phyloP scores from a whole-genome alignment of 2,113 vertebrate species.

The Alligator sinensis region DNA sequence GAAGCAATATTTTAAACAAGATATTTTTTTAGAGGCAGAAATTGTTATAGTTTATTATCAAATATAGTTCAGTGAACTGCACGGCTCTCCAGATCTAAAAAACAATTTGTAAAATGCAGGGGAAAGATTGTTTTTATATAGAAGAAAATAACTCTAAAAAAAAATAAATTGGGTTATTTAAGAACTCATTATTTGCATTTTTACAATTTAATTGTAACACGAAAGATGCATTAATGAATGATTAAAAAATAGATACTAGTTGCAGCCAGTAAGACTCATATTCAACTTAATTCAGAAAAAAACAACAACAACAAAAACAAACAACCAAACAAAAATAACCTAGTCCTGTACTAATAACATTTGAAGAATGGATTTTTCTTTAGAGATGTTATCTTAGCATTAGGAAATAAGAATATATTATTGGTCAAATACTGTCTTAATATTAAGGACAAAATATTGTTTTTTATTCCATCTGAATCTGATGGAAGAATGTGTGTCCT shows the following conservation, averaged over 20 bases:
- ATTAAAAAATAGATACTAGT: conserved; percentile 26
- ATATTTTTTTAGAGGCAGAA: background rate
- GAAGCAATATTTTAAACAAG: background rate
- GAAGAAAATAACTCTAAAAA: conserved; percentile 20
- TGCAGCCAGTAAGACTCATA: background rate
- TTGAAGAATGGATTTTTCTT: background rate
- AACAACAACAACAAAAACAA: background rate
- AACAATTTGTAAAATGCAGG: background rate
- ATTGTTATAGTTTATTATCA: too few species aligned
- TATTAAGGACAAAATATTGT: background rate
- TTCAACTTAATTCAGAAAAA: background rate
- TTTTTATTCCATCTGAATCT: background rate
- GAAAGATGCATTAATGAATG: background rate
- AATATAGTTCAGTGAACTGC: background rate
- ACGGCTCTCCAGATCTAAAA: background rate
- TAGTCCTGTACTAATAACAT: too few species aligned
- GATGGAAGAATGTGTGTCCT: background rate
- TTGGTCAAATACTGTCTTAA: background rate
- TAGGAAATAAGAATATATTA: background rate
- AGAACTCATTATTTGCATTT: conserved; percentile 16
- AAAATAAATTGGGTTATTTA: conserved; percentile 20
- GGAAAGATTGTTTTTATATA: background rate
- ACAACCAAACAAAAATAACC: too few species aligned
- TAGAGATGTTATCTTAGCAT: background rate
- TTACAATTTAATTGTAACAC: background rate